Evolutionary conservation across 2,113 vertebrate species (phyloP).

Genomic region (Isichthys henryi): DNA sequence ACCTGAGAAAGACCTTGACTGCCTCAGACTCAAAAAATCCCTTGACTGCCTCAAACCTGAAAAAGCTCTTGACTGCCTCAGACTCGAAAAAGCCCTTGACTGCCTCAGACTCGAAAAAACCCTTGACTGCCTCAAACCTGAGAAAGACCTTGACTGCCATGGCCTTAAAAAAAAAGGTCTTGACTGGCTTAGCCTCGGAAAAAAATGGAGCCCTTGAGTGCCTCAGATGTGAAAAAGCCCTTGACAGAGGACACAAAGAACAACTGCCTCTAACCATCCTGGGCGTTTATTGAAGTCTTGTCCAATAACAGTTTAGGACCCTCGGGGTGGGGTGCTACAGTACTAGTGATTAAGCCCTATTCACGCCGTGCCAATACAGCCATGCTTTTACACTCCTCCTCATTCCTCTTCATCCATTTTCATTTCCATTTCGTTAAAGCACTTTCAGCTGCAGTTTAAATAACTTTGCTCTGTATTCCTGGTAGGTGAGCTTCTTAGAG

Average conservation of each 20-base stretch:
- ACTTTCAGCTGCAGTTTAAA: not conserved
- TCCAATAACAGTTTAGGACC: not conserved
- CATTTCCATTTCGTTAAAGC: not conserved
- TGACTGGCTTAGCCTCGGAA: too few species aligned
- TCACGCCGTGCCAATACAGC: not conserved
- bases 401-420: not conserved
- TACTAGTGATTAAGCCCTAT: not conserved
- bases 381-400: not conserved
- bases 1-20: not conserved
- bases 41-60: too few species aligned
- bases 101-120: not conserved
- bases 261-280: not conserved
- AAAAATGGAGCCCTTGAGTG: too few species aligned
- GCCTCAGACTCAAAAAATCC: too few species aligned
- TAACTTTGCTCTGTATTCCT: conserved; percentile 2
- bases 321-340: not conserved
- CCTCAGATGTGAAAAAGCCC: not conserved
- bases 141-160: not conserved
- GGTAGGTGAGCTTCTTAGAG: conserved; percentile 8
- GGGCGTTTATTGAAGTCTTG: not conserved
- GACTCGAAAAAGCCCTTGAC: not conserved
- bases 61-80: too few species aligned
- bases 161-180: too few species aligned
- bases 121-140: too few species aligned
- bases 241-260: not conserved